These are phyloP conservation scores for Lepidocyrtoides sp. DNA, from an alignment of 2,888 invertebrate species.

Conservation along the genomic window DNA sequence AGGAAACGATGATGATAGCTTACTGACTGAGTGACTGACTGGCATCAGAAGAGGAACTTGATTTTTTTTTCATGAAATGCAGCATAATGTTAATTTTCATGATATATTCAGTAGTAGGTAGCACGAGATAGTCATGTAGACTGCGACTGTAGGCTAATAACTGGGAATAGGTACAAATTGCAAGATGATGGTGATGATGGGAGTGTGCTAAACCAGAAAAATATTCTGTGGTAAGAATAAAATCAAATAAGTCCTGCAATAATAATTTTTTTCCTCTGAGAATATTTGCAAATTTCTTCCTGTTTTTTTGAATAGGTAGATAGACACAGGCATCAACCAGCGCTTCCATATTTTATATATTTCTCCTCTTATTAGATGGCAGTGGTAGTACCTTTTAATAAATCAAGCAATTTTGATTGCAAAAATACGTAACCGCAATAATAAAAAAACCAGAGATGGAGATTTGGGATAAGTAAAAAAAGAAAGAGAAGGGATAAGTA, in stretches of 20 bases:
- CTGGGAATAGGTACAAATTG: background rate
- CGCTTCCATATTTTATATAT: background rate
- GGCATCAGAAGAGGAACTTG: conserved; percentile 35
- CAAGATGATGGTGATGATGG: background rate
- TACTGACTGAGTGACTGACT: conserved; percentile 10
- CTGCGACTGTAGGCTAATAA: background rate
- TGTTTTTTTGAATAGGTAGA: background rate
- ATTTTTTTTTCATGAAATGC: conserved; percentile 52
- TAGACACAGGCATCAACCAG: background rate
- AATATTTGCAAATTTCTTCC: conserved; percentile 35
- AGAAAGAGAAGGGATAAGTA: background rate
- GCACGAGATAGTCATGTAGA: background rate
- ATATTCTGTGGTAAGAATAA: conserved; percentile 12
- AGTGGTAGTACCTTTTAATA: background rate
- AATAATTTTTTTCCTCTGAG: conserved; percentile 46
- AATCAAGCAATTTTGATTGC: background rate
- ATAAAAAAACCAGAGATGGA: background rate
- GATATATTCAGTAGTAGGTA: background rate
- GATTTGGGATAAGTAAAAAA: background rate
- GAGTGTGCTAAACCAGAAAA: conserved; percentile 45
- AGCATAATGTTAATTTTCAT: background rate
- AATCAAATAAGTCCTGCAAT: background rate
- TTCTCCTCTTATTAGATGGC: too few relatives aligned
- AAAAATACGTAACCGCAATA: background rate
- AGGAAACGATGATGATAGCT: conserved; percentile 24